Evolutionary conservation across 2,113 vertebrate genomes (phyloP).

Genomic region (Urocitellus parryii): DNA sequence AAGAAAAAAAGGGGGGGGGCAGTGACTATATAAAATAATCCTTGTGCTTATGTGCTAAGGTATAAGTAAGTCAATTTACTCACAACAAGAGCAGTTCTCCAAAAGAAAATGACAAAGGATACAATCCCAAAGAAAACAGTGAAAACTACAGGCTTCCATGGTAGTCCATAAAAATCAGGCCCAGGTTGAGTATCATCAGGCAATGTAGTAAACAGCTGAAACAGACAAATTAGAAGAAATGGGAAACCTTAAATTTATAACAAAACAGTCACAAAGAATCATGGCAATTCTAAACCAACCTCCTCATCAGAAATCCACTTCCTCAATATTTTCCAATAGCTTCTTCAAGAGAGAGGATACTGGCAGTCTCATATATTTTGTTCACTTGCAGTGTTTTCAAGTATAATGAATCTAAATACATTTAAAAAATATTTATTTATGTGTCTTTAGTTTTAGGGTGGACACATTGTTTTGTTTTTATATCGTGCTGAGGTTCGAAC

Average conservation of each 20-base stretch:
- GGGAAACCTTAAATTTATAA: slow-evolving; percentile 59
- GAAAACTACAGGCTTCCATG: slow-evolving; percentile 93
- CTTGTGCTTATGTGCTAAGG: neutral
- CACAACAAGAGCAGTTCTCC: slow-evolving; percentile 95
- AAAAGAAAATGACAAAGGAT: slow-evolving; percentile 92
- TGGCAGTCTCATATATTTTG: neutral
- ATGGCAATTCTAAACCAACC: slow-evolving; percentile 3
- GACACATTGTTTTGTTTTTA: no score
- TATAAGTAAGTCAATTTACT: slow-evolving; percentile 83
- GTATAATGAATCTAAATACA: neutral
- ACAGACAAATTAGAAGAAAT: slow-evolving; percentile 53
- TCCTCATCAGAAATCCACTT: neutral
- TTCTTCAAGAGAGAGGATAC: neutral
- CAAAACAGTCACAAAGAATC: slow-evolving; percentile 72
- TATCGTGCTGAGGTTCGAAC: no score
- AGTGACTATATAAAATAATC: neutral
- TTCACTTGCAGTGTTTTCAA: neutral
- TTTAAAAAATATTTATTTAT: no score
- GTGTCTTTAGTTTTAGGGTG: no score
- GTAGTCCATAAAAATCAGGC: slow-evolving; percentile 93
- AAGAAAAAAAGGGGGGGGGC: neutral
- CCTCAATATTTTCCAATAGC: neutral
- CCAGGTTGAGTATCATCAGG: slow-evolving; percentile 95
- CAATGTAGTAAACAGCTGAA: slow-evolving; percentile 91
- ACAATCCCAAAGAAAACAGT: slow-evolving; percentile 91